phyloP scores from a whole-genome alignment of 2,797 vertebrate species.

The Carduelis carduelis region DNA sequence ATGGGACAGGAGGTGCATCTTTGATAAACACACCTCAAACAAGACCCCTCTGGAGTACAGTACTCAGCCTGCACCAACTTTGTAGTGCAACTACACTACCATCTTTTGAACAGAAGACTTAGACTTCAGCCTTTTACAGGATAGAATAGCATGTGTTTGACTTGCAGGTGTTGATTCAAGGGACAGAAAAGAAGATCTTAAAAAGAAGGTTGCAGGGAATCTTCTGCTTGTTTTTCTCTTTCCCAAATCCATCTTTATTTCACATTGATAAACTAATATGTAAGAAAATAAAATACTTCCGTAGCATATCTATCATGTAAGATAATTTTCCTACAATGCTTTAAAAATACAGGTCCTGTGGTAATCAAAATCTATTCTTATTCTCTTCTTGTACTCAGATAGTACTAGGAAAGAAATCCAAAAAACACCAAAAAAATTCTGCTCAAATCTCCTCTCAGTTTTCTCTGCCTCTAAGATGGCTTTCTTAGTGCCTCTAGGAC shows the following conservation, averaged over 20 bases:
- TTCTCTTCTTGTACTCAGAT: not conserved
- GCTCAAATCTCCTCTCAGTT: not conserved
- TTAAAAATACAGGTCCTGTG: not conserved
- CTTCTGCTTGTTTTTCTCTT: not conserved
- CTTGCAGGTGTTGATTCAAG: not conserved
- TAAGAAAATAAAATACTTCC: not conserved
- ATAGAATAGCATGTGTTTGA: not conserved
- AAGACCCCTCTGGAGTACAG: not conserved
- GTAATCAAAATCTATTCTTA: not conserved
- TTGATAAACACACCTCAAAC: not conserved
- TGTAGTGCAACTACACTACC: not conserved
- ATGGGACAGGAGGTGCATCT: not conserved
- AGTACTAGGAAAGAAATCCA: not conserved
- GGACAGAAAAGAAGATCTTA: not conserved
- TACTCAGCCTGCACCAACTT: not conserved
- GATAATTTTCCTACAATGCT: not conserved
- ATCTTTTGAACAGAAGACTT: not conserved
- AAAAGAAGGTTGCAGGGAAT: not conserved
- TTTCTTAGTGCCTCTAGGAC: not conserved
- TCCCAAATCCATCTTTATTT: not conserved
- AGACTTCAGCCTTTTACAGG: not conserved
- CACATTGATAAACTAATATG: not conserved
- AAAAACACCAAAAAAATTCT: not conserved
- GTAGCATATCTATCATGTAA: not conserved
- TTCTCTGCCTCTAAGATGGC: not conserved